Evolutionary conservation across 2,113 vertebrate genomes (phyloP).

Genomic region (Nerophis ophidion): DNA sequence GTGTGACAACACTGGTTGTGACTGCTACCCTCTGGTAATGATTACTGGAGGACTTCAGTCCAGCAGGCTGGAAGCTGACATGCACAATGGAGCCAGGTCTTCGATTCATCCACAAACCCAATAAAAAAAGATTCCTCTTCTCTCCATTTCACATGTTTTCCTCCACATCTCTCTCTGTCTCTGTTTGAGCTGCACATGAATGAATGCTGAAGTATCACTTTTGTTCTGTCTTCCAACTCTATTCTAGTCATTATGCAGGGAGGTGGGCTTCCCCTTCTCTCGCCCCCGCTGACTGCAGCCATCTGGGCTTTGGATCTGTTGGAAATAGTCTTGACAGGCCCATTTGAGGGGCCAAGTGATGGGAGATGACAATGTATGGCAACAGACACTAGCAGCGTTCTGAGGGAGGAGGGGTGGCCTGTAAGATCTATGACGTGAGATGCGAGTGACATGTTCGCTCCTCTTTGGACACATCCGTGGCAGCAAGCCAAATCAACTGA

Average conservation of each 20-base stretch:
- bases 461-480: slow-evolving; percentile 55
- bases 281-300: slow-evolving; percentile 43
- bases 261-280: slow-evolving; percentile 25
- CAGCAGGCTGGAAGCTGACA: slow-evolving; percentile 6
- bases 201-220: slow-evolving; percentile 9
- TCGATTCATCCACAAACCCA: slow-evolving; percentile 16
- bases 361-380: slow-evolving; percentile 46
- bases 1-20: not conserved
- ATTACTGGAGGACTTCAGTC: slow-evolving; percentile 29
- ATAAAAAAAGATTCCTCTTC: not conserved
- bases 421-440: slow-evolving; percentile 49
- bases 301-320: slow-evolving; percentile 54
- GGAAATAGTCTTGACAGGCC: slow-evolving; percentile 43
- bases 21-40: slow-evolving; percentile 31
- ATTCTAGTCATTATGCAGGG: slow-evolving; percentile 34
- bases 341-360: slow-evolving; percentile 39
- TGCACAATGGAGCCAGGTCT: slow-evolving; percentile 9
- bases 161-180: slow-evolving; percentile 1
- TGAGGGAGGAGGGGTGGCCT: slow-evolving; percentile 18
- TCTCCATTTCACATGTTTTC: not conserved
- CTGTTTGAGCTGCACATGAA: slow-evolving; percentile 24
- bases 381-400: slow-evolving; percentile 30
- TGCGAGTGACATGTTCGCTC: slow-evolving; percentile 40
- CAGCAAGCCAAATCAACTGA: slow-evolving; percentile 62
- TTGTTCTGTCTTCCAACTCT: slow-evolving; percentile 29